phyloP scores from a whole-genome alignment of 35 echinoderm and acorn worm genomes.

The Patiria miniata region DNA sequence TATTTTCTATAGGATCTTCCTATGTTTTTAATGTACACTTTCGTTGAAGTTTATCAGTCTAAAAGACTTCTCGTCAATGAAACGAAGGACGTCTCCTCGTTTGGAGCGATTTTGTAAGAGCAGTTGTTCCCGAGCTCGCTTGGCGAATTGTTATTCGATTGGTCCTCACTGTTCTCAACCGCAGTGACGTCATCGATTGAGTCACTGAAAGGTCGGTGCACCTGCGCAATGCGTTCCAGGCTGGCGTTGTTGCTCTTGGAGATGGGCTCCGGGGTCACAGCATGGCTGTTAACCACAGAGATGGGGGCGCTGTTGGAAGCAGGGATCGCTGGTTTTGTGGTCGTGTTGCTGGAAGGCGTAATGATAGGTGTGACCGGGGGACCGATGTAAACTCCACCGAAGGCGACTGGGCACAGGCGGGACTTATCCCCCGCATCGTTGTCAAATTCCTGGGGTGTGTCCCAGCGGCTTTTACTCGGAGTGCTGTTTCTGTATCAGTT shows the following conservation, averaged over 20 bases:
- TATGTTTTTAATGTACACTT: too few species aligned
- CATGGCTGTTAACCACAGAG: conserved; percentile 9
- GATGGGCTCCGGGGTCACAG: not conserved
- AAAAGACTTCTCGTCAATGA: conserved; percentile 2
- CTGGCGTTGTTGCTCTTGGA: conserved; percentile 5
- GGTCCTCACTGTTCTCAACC: not conserved
- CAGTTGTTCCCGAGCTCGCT: not conserved
- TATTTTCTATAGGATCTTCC: too few species aligned
- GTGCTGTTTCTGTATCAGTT: conserved; percentile 38
- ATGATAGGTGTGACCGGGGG: conserved; percentile 42
- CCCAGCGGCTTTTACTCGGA: conserved; percentile 26
- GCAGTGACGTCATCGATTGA: not conserved
- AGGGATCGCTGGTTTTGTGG: not conserved
- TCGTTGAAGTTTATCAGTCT: not conserved
- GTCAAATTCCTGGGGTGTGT: not conserved
- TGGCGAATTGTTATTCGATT: not conserved
- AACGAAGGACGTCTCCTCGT: conserved; percentile 4
- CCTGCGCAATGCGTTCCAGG: conserved; percentile 63
- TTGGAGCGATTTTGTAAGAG: not conserved
- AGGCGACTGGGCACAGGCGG: conserved; percentile 52
- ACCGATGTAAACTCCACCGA: conserved; percentile 79
- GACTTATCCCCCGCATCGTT: conserved; percentile 18
- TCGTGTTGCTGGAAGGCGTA: not conserved
- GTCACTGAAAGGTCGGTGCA: conserved; percentile 75
- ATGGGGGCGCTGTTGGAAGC: not conserved